phyloP scores from a whole-genome alignment of 23 tunicate genomes.

The Aplidium turbinatum region DNA sequence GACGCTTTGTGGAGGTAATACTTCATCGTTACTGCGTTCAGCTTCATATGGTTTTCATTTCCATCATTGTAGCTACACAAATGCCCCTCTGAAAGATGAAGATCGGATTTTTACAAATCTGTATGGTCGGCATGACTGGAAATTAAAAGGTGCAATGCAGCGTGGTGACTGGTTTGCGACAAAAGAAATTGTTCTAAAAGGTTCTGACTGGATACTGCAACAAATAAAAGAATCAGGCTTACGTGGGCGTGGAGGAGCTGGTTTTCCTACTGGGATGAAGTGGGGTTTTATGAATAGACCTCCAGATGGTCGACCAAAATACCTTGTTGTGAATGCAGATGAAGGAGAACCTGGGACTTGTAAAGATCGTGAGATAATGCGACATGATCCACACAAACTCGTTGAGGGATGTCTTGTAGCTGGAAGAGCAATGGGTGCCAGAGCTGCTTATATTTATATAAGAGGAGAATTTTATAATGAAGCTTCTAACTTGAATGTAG shows the following conservation, averaged over 20 bases:
- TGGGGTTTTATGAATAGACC: slow-evolving; percentile 80
- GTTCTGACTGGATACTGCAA: slow-evolving; percentile 62
- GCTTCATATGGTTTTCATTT: too few species aligned
- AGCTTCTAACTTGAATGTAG: slow-evolving; percentile 74
- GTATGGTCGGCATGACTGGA: slow-evolving; percentile 86
- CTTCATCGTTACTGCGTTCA: too few species aligned
- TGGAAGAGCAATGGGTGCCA: slow-evolving; percentile 76
- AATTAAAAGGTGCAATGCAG: slow-evolving; percentile 61
- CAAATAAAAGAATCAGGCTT: slow-evolving; percentile 72
- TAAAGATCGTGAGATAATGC: slow-evolving; percentile 91
- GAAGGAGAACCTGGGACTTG: slow-evolving; percentile 96
- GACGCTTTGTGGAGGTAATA: too few species aligned
- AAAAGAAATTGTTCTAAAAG: slow-evolving; percentile 71
- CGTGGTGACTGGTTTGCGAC: slow-evolving; percentile 89
- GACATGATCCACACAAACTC: slow-evolving; percentile 86
- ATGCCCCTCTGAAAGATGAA: slow-evolving; percentile 82
- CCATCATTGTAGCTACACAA: too few species aligned
- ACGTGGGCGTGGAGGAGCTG: slow-evolving; percentile 91
- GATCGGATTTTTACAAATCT: slow-evolving; percentile 86
- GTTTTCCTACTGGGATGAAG: slow-evolving; percentile 88
- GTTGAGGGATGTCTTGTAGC: slow-evolving; percentile 84
- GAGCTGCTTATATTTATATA: slow-evolving; percentile 85
- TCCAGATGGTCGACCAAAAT: slow-evolving; percentile 66
- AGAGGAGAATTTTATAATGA: slow-evolving; percentile 83
- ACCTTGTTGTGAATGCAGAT: slow-evolving; percentile 88